Evolutionary conservation across 2,888 invertebrate species (phyloP).

Genomic region (Bedellia somnulentella): DNA sequence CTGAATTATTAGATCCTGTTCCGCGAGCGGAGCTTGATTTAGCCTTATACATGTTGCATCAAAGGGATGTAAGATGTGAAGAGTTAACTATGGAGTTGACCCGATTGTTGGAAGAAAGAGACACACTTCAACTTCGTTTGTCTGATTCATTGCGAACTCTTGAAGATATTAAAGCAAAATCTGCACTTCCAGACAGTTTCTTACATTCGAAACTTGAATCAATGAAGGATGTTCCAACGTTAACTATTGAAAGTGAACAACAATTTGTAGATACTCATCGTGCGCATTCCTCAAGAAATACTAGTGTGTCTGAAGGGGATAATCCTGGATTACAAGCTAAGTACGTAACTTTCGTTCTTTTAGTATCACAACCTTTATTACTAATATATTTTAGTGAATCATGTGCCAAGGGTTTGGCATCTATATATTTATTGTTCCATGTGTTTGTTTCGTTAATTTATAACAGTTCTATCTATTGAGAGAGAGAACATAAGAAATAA

Average conservation of each 20-base stretch:
- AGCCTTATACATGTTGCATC: conserved; percentile 83
- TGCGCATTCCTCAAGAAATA: conserved; percentile 35
- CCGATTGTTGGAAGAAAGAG: conserved; percentile 80
- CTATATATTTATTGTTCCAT: too few relatives aligned
- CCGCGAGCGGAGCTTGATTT: conserved; percentile 73
- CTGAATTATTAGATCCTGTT: conserved; percentile 34
- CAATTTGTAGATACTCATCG: conserved; percentile 36
- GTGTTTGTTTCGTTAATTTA: too few relatives aligned
- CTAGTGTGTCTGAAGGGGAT: conserved; percentile 42
- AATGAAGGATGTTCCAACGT: conserved; percentile 23
- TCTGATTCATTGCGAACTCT: conserved; percentile 78
- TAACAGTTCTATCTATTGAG: too few relatives aligned
- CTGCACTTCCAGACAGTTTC: too few relatives aligned
- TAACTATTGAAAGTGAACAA: conserved; percentile 26
- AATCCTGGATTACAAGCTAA: conserved; percentile 49
- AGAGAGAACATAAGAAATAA: too few relatives aligned
- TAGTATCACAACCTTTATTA: background rate
- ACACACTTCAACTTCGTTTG: conserved; percentile 78
- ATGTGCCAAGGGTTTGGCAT: too few relatives aligned
- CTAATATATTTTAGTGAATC: too few relatives aligned
- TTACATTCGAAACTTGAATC: too few relatives aligned
- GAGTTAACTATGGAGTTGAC: conserved; percentile 84
- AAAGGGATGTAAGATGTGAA: conserved; percentile 83
- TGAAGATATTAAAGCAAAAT: conserved; percentile 53
- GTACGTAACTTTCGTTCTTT: too few relatives aligned